Percentiles rank a stretch among this genome's conserved stretches.
These are phyloP conservation scores for Trogon melanurus DNA, from an alignment of 2,113 vertebrate species.

Conservation along the genomic window DNA sequence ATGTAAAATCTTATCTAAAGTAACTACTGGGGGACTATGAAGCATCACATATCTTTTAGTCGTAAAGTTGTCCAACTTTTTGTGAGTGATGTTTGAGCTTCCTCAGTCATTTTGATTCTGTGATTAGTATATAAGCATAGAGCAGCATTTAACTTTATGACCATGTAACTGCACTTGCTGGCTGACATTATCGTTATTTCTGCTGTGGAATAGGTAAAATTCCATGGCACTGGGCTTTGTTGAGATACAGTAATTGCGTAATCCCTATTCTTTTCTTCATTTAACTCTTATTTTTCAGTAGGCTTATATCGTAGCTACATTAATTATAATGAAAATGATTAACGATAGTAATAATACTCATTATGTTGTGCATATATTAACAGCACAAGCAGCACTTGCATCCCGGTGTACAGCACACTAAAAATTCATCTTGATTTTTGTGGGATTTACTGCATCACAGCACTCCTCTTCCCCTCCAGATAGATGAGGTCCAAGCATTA, in stretches of 20 bases:
- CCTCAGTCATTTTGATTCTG: background rate
- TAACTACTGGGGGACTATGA: background rate
- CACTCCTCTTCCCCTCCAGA: background rate
- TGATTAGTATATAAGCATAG: background rate
- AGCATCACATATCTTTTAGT: background rate
- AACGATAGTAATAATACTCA: background rate
- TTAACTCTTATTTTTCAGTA: background rate
- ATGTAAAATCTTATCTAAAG: background rate
- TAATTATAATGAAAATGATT: slow-evolving; percentile 19
- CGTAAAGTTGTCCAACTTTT: background rate
- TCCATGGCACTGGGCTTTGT: background rate
- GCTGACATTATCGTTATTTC: background rate
- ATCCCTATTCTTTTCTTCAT: background rate
- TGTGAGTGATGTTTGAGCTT: background rate
- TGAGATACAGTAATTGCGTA: background rate
- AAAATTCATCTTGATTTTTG: background rate
- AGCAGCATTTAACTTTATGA: background rate
- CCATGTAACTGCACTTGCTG: background rate
- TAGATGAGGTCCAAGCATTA: background rate
- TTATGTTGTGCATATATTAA: slow-evolving; percentile 8
- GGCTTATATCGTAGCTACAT: background rate
- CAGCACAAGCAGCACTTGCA: background rate
- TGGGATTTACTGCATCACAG: background rate
- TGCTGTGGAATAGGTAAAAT: background rate
- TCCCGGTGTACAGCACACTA: background rate